phyloP scores from a whole-genome alignment of 1,140 invertebrate species.

The Asobara japonica region DNA sequence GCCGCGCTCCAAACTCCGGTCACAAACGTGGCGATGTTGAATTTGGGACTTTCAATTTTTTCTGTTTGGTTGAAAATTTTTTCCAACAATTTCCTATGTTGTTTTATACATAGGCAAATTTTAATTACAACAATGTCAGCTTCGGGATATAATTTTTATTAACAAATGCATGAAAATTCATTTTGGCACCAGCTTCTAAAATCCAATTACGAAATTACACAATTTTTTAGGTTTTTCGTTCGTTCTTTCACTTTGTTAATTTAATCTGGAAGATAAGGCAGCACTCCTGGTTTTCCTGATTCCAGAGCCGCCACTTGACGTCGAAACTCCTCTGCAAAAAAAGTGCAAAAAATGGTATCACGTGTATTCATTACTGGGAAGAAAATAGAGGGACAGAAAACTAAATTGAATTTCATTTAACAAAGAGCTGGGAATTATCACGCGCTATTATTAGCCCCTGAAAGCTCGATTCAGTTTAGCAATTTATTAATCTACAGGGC shows the following conservation, averaged over 20 bases:
- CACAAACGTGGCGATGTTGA: no score
- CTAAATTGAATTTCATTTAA: neutral
- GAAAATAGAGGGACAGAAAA: neutral
- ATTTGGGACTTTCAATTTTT: no score
- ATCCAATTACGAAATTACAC: neutral
- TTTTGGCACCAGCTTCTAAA: no score
- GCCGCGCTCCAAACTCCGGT: no score
- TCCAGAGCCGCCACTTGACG: conserved; percentile 64
- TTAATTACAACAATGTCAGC: no score
- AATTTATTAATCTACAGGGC: conserved; percentile 38
- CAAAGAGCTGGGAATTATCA: neutral
- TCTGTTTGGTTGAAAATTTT: no score
- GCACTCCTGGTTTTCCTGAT: conserved; percentile 55
- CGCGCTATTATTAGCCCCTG: neutral
- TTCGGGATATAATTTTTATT: no score
- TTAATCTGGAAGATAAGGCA: conserved; percentile 63
- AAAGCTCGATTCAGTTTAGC: conserved; percentile 17
- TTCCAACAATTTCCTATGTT: neutral
- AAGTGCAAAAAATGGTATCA: conserved; percentile 33
- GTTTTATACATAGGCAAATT: no score
- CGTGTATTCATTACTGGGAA: neutral
- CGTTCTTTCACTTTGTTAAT: conserved; percentile 53
- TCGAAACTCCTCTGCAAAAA: conserved; percentile 61
- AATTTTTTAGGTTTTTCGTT: conserved; percentile 29
- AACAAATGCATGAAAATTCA: no score